Conservation (phyloP, 2,888 invertebrate species). For the Lycophotia porphyrea region DNA sequence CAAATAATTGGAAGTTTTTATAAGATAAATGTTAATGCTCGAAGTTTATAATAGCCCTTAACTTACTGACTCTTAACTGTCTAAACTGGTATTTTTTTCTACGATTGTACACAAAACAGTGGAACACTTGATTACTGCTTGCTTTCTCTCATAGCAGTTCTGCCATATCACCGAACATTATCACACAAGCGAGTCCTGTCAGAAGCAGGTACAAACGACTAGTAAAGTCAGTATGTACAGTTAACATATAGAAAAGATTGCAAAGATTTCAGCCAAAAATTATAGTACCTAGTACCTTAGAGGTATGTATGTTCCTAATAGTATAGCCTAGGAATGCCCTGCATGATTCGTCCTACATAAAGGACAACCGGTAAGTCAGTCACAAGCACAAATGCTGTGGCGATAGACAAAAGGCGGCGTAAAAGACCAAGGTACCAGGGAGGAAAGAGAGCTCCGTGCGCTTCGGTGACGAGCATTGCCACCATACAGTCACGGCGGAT, state of each 20-base stretch:
- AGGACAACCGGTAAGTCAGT: not conserved
- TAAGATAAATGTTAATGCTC: not conserved
- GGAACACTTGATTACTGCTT: not conserved
- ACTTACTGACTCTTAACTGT: not conserved
- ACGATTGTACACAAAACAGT: not conserved
- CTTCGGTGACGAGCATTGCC: not conserved
- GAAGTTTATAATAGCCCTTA: not conserved
- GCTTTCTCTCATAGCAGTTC: not conserved
- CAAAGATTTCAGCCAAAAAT: not conserved
- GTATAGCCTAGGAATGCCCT: not conserved
- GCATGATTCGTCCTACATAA: not conserved
- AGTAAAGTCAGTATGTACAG: too few species aligned
- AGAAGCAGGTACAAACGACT: not conserved
- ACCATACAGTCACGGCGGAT: not conserved
- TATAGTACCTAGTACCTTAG: not conserved
- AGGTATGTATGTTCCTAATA: too few species aligned
- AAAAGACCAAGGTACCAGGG: not conserved
- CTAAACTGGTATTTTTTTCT: not conserved
- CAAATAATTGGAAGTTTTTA: not conserved
- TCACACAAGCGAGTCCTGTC: not conserved
- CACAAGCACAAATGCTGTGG: not conserved
- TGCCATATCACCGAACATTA: not conserved
- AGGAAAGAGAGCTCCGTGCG: not conserved
- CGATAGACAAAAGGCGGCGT: not conserved
- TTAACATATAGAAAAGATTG: not conserved